Conservation (phyloP, 1,140 invertebrate genomes). For the Arion vulgaris region DNA sequence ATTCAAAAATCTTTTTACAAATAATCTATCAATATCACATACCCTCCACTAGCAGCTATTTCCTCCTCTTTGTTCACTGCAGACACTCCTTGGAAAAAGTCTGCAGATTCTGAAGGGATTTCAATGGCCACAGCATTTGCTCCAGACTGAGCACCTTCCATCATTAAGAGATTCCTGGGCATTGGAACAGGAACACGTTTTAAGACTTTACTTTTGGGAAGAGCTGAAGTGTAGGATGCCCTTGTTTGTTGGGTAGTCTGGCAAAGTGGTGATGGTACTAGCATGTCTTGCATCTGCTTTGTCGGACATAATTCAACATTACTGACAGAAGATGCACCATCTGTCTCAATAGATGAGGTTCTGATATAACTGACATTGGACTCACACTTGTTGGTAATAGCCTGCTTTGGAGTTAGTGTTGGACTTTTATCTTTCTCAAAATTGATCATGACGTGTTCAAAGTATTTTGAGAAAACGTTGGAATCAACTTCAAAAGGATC, state of each 20-base stretch:
- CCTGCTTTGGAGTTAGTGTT: constrained; percentile 1
- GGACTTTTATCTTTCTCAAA: neutral
- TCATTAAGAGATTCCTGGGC: constrained; percentile 22
- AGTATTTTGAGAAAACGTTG: no score
- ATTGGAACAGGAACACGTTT: constrained; percentile 7
- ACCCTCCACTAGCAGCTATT: constrained; percentile 33
- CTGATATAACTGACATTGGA: neutral
- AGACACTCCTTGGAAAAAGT: neutral
- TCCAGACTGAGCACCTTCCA: constrained; percentile 37
- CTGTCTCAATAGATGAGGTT: neutral
- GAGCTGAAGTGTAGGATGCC: neutral
- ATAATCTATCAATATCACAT: neutral
- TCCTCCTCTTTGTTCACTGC: constrained; percentile 20
- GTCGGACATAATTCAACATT: neutral
- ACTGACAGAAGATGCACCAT: neutral
- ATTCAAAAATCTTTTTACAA: no score
- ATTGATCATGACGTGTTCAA: neutral
- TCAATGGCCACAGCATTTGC: constrained; percentile 41
- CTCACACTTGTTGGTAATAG: neutral
- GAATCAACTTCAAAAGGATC: constrained; percentile 22
- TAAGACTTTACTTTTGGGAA: constrained; percentile 14
- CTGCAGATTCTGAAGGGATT: constrained; percentile 23
- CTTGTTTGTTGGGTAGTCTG: neutral
- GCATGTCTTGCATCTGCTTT: neutral
- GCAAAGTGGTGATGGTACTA: neutral